These are phyloP conservation scores for Rhodophaea formosa DNA, from an alignment of 2,888 invertebrate genomes.

Conservation along the genomic window DNA sequence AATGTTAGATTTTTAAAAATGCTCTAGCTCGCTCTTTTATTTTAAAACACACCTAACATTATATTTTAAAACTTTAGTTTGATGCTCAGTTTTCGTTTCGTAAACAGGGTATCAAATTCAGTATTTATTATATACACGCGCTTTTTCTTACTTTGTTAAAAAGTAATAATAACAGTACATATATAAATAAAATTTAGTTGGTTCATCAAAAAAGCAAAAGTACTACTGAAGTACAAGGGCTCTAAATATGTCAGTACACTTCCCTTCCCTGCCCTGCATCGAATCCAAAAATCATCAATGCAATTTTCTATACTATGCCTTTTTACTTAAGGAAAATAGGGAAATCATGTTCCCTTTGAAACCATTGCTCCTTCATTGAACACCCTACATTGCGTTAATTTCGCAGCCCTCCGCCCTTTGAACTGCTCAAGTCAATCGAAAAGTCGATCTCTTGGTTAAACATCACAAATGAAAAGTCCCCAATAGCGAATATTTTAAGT, in stretches of 20 bases:
- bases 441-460: conserved; percentile 79
- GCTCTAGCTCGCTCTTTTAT: too few relatives aligned
- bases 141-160: too few relatives aligned
- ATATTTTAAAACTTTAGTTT: too few relatives aligned
- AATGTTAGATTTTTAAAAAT: too few relatives aligned
- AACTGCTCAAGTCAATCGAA: conserved; percentile 77
- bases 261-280: neutral
- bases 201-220: neutral
- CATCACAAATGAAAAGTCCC: conserved; percentile 77
- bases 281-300: conserved; percentile 21
- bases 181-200: too few relatives aligned
- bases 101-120: too few relatives aligned
- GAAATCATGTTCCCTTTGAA: conserved; percentile 72
- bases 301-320: conserved; percentile 41
- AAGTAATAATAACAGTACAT: too few relatives aligned
- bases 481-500: conserved; percentile 72
- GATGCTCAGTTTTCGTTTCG: too few relatives aligned
- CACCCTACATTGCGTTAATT: conserved; percentile 75
- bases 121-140: too few relatives aligned
- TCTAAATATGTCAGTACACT: neutral
- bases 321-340: conserved; percentile 65
- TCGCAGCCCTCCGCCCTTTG: conserved; percentile 69
- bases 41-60: too few relatives aligned
- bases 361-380: conserved; percentile 64
- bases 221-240: neutral